These are phyloP conservation scores for Drosophila monieri DNA, from an alignment of 2,888 invertebrate species.

Conservation along the genomic window DNA sequence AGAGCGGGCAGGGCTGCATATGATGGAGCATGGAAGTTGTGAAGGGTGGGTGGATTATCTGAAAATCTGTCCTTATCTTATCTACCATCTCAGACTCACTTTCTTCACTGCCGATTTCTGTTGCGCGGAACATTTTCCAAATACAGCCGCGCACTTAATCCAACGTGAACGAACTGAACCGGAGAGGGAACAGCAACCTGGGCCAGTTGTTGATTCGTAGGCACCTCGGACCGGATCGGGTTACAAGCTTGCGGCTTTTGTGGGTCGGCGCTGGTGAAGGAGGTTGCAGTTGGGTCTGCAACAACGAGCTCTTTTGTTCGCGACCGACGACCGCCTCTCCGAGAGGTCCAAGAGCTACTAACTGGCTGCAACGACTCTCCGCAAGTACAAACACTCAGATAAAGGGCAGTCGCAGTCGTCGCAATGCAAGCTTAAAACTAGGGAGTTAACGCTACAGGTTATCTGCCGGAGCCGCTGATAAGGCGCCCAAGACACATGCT, in stretches of 20 bases:
- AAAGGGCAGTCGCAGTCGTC: conserved; percentile 45
- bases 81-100: conserved; percentile 68
- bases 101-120: conserved; percentile 80
- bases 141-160: conserved; percentile 32
- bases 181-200: conserved; percentile 12
- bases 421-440: conserved; percentile 24
- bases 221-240: conserved; percentile 32
- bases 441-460: conserved; percentile 57
- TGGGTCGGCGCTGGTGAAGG: conserved; percentile 20
- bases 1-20: conserved; percentile 73
- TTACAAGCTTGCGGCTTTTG: conserved; percentile 56
- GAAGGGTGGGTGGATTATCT: conserved; percentile 4
- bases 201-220: conserved; percentile 37
- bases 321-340: conserved; percentile 49
- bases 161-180: conserved; percentile 35
- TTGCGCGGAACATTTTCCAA: conserved; percentile 76
- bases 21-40: not conserved
- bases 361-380: conserved; percentile 15
- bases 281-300: conserved; percentile 37
- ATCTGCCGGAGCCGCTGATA: conserved; percentile 58
- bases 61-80: conserved; percentile 45
- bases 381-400: conserved; percentile 65
- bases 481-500: conserved; percentile 57
- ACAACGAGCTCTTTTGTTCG: conserved; percentile 38
- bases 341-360: conserved; percentile 52